These are phyloP conservation scores for Athripsodes cinereus DNA, from an alignment of 2,888 invertebrate genomes.

Conservation along the genomic window DNA sequence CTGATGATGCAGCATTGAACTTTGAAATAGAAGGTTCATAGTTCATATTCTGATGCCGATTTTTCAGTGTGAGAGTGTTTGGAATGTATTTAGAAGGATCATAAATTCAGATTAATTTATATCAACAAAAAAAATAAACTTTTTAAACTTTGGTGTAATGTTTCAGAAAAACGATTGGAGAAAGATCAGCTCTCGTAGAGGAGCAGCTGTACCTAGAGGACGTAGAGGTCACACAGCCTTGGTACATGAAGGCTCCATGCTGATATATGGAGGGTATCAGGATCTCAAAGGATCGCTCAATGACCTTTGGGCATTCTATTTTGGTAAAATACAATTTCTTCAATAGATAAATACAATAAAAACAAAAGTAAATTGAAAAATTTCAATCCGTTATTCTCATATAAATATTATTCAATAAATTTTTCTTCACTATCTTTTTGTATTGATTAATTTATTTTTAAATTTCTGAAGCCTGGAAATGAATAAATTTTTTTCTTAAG, in stretches of 20 bases:
- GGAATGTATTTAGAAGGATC: no score
- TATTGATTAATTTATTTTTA: background rate
- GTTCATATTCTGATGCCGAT: no score
- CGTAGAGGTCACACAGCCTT: conserved; percentile 79
- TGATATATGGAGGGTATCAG: conserved; percentile 83
- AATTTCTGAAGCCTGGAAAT: background rate
- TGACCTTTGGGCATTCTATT: conserved; percentile 84
- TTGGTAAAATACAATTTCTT: conserved; percentile 55
- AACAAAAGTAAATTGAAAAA: no score
- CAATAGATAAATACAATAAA: no score
- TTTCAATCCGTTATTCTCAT: no score
- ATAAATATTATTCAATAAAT: background rate
- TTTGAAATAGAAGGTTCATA: no score
- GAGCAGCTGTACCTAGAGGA: conserved; percentile 60
- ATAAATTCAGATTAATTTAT: no score
- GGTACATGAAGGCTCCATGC: conserved; percentile 69
- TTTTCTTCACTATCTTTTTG: background rate
- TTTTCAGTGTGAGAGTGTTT: no score
- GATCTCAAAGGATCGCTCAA: conserved; percentile 78
- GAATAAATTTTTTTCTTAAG: no score
- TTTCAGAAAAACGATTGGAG: conserved; percentile 52
- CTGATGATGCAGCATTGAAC: no score
- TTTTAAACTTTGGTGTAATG: no score
- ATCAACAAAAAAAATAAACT: no score
- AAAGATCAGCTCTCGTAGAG: conserved; percentile 52